A percentile compares a stretch with the other conserved stretches of the same genome.
phyloP scores from a whole-genome alignment of 2,888 invertebrate genomes.

The Drosophila borealis region DNA sequence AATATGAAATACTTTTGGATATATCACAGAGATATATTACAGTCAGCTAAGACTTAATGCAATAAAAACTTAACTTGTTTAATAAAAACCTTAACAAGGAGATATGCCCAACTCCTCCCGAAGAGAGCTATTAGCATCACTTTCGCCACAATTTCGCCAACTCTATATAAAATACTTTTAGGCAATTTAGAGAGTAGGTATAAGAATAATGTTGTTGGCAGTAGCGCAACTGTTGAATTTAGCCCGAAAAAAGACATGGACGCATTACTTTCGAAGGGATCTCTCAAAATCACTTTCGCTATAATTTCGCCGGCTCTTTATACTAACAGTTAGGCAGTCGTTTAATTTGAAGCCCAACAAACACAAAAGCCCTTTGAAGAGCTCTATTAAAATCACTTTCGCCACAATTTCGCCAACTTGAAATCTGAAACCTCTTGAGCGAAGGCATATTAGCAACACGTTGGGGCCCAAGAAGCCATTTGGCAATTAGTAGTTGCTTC shows the following conservation, averaged over 20 bases:
- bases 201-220: neutral
- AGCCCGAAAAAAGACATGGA: neutral
- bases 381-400: slow-evolving; percentile 6
- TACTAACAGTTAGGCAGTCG: neutral
- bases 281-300: no score
- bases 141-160: no score
- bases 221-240: neutral
- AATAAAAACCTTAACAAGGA: neutral
- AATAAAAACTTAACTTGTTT: neutral
- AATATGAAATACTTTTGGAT: no score
- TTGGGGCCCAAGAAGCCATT: slow-evolving; percentile 23
- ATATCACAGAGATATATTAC: no score
- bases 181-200: no score
- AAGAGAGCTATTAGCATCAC: no score
- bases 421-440: neutral
- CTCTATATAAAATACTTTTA: no score
- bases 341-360: neutral
- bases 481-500: slow-evolving; percentile 42
- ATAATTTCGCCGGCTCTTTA: no score
- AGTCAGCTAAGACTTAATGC: no score
- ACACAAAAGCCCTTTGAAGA: neutral
- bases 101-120: neutral
- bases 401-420: slow-evolving; percentile 1
- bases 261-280: neutral
- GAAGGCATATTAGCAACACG: slow-evolving; percentile 14